These are phyloP conservation scores for Poeciliopsis occidentalis DNA, from an alignment of 2,113 vertebrate genomes.

Conservation along the genomic window DNA sequence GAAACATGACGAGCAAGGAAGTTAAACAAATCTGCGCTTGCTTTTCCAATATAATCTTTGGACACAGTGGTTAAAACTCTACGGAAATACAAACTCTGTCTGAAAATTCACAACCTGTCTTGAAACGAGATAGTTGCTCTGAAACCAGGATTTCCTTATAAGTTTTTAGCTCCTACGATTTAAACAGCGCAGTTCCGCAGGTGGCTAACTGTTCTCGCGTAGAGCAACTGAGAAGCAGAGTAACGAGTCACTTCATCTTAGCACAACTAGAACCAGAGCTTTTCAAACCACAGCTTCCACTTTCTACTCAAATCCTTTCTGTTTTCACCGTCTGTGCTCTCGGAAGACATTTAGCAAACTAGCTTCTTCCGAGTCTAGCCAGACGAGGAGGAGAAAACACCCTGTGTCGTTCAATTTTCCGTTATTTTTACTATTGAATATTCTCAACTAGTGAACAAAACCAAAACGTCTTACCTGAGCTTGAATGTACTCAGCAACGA, in stretches of 20 bases:
- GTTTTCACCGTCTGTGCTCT: neutral
- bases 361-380: neutral
- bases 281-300: neutral
- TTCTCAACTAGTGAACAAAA: neutral
- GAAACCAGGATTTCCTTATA: neutral
- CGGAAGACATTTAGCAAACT: neutral
- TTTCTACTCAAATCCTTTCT: neutral
- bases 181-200: neutral
- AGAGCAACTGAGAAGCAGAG: neutral
- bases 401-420: rapidly evolving
- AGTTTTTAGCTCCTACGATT: neutral
- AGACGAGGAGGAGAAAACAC: neutral
- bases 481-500: neutral
- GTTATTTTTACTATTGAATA: neutral
- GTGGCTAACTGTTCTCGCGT: neutral
- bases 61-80: too few species aligned
- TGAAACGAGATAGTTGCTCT: too few species aligned
- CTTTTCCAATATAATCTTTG: too few species aligned
- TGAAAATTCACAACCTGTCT: too few species aligned
- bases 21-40: too few species aligned
- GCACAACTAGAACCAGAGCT: neutral
- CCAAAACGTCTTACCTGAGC: conserved; percentile 39
- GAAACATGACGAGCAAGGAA: too few species aligned
- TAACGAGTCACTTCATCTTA: neutral
- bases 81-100: too few species aligned